Conservation (phyloP, 2,113 vertebrate species). For the Alligator sinensis region DNA sequence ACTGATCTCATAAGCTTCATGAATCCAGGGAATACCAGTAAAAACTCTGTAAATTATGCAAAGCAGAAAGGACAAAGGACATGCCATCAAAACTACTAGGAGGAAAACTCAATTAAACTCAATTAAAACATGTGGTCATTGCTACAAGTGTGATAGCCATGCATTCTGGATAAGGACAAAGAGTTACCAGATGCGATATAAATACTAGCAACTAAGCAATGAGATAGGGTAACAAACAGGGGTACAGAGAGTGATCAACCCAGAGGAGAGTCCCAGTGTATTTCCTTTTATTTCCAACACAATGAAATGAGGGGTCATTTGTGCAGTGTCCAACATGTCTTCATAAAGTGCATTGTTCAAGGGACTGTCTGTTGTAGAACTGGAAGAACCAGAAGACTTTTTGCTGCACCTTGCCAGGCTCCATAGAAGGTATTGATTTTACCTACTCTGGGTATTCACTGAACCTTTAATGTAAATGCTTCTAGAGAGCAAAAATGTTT, state of each 20-base stretch:
- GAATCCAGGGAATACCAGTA: neutral
- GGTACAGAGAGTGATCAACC: neutral
- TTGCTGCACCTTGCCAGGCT: neutral
- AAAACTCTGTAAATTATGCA: neutral
- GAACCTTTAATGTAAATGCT: neutral
- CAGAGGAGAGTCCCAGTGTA: neutral
- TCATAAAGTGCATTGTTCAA: neutral
- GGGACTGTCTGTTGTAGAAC: neutral
- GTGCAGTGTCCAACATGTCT: neutral
- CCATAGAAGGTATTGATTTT: neutral
- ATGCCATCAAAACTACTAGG: neutral
- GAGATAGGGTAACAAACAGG: neutral
- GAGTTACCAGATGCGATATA: neutral
- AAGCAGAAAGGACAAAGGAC: neutral
- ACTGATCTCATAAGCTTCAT: neutral
- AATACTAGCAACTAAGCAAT: neutral
- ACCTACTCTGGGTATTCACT: neutral
- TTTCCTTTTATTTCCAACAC: neutral
- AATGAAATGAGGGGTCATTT: neutral
- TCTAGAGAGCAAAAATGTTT: neutral
- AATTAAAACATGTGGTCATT: neutral
- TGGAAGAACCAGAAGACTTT: neutral
- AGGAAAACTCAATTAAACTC: neutral
- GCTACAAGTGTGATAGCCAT: neutral
- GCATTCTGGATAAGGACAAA: no score